Evolutionary conservation across 2,113 vertebrate genomes (phyloP).

Genomic region (Chloropsis hardwickii): DNA sequence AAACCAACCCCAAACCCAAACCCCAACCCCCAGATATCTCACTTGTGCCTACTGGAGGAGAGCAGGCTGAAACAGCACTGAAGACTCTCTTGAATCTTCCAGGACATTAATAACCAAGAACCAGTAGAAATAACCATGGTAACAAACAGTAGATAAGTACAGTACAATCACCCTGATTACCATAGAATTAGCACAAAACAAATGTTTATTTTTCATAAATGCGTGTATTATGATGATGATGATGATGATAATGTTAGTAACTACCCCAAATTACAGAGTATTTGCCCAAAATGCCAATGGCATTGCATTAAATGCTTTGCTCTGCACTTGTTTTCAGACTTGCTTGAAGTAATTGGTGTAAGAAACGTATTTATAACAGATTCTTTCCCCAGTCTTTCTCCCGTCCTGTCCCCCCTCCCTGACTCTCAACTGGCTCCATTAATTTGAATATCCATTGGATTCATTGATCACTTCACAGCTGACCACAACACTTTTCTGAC

Average conservation of each 20-base stretch:
- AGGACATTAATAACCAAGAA: slow-evolving; percentile 72
- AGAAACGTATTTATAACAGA: slow-evolving; percentile 59
- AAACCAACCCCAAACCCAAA: background rate
- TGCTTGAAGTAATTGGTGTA: slow-evolving; percentile 33
- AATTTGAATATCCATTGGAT: background rate
- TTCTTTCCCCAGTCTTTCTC: background rate
- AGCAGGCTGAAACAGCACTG: slow-evolving; percentile 27
- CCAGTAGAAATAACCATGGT: slow-evolving; percentile 78
- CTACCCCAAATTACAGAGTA: slow-evolving; percentile 63
- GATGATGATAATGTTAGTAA: slow-evolving; percentile 60
- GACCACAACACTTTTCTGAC: background rate
- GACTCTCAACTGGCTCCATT: background rate
- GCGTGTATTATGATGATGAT: slow-evolving; percentile 61
- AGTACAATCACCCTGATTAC: slow-evolving; percentile 79
- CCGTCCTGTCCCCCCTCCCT: background rate
- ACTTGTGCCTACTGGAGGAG: slow-evolving; percentile 31
- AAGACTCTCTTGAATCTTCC: slow-evolving; percentile 63
- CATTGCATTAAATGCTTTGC: slow-evolving; percentile 52
- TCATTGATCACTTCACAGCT: slow-evolving; percentile 21
- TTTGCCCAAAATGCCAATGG: slow-evolving; percentile 42
- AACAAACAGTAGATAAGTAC: slow-evolving; percentile 73
- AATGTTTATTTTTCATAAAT: slow-evolving; percentile 80
- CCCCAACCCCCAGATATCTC: background rate
- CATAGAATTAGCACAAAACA: slow-evolving; percentile 79
- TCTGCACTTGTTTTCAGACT: slow-evolving; percentile 63